Base-by-base conservation (phyloP, 1,140 invertebrate genomes). In the Procambarus clarkii region DNA sequence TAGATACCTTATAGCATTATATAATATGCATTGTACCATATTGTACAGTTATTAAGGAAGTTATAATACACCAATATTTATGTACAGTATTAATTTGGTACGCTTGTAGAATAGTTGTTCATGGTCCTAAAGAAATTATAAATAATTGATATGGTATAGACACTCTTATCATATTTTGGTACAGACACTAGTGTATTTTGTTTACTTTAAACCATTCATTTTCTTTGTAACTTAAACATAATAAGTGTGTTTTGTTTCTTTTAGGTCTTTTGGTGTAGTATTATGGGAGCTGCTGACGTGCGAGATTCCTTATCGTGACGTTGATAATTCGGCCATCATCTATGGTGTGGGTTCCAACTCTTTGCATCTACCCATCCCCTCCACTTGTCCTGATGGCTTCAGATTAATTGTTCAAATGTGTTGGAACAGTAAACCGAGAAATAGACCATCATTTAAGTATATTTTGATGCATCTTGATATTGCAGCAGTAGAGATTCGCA, bases 291-390 rank as follows among this genome's bases (percentile, higher is more conserved):
- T 99, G 92, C 94, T 99, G 13, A 99, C 98, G 5, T 97, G 98
- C 93, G 98, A 99, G 95, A 97, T 98, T 83, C 99, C 99, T 0
- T 99, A 99, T 94, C 98, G 98, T 94, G 98, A 98, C 94, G 97
- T 99, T 15, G 98, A 99, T 94, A 98, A 98, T 4, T 98, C 98
- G 24, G 98, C 98, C 76, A 98, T 99, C 77, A 99, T 99, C 95
- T 99, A 98, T 96, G 98, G 98, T 18, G 98, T 99, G 8, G 99
- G 99, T 4, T 98, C 97, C 93, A 97, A 98, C 94, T 98, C 98
- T 83, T 96, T 99, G 2, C 96, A 97, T 93, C 96, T 99, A 58
- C 98, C 98, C 1, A 97, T 99, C 81, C 99, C 99, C 0, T 95
- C 96, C 46, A 97, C 97, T 15, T 98, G 97, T 94, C 98, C 98